A percentile compares a stretch with the other conserved stretches of the same genome.
phyloP scores from a whole-genome alignment of 2,113 vertebrate species.

The Sarotherodon lohbergeri region DNA sequence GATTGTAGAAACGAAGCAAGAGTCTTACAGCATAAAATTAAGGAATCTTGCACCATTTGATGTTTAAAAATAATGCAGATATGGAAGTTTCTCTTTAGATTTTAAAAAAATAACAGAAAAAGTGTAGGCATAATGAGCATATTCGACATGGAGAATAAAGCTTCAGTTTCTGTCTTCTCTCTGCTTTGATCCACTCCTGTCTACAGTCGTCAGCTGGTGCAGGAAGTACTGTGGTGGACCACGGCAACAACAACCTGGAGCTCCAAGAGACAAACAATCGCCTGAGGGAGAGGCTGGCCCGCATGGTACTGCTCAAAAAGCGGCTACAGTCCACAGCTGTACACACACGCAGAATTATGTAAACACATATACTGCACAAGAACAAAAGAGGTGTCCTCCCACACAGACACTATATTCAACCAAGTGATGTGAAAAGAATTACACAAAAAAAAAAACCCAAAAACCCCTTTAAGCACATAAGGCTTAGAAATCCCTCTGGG shows the following conservation, averaged over 20 bases:
- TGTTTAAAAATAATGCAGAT: not conserved
- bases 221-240: conserved; percentile 56
- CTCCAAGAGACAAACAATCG: conserved; percentile 58
- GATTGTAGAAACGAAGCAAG: not conserved
- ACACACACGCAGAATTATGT: not conserved
- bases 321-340: not conserved
- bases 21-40: not conserved
- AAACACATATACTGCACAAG: not conserved
- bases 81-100: not conserved
- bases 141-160: not conserved
- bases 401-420: conserved; percentile 33
- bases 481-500: conserved; percentile 6
- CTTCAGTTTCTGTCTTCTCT: not conserved
- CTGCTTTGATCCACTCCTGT: not conserved
- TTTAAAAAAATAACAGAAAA: not conserved
- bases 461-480: not conserved
- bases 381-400: conserved; percentile 27
- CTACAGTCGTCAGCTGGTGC: conserved; percentile 59
- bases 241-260: conserved; percentile 7
- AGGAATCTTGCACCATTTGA: not conserved
- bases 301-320: conserved; percentile 57
- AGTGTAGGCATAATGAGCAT: not conserved
- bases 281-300: conserved; percentile 59
- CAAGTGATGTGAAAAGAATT: not conserved
- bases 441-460: not conserved